These are phyloP conservation scores for Deladenus siricidicola DNA, from an alignment of 2,888 invertebrate genomes.

Conservation along the genomic window DNA sequence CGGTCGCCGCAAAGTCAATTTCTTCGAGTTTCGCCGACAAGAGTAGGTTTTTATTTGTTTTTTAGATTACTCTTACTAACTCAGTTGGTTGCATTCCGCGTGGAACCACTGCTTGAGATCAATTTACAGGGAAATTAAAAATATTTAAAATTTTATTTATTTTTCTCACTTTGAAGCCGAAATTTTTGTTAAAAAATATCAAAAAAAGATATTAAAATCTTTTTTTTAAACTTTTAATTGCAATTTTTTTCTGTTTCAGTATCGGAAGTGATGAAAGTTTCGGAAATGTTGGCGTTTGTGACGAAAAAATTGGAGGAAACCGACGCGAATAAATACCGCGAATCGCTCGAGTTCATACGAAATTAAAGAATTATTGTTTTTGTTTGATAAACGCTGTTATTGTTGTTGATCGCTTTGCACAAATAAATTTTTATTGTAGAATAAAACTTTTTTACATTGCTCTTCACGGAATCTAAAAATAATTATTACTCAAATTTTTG, in stretches of 20 bases:
- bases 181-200: background rate
- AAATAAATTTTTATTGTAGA: too few relatives aligned
- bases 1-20: constrained; percentile 13
- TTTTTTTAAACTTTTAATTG: too few relatives aligned
- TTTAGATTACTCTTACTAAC: background rate
- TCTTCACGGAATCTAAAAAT: too few relatives aligned
- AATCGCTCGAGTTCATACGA: background rate
- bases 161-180: too few relatives aligned
- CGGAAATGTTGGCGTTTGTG: background rate
- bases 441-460: too few relatives aligned
- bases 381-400: too few relatives aligned
- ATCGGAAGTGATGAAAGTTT: background rate
- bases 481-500: too few relatives aligned
- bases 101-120: too few relatives aligned
- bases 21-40: background rate
- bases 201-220: background rate
- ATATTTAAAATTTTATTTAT: too few relatives aligned
- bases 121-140: too few relatives aligned
- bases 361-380: background rate
- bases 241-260: too few relatives aligned
- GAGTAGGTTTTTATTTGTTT: background rate
- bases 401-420: too few relatives aligned
- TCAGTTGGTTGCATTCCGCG: background rate
- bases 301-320: background rate
- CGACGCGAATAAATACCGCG: background rate